Evolutionary conservation across 2,797 vertebrate species (phyloP).

Genomic region (Labroides dimidiatus): DNA sequence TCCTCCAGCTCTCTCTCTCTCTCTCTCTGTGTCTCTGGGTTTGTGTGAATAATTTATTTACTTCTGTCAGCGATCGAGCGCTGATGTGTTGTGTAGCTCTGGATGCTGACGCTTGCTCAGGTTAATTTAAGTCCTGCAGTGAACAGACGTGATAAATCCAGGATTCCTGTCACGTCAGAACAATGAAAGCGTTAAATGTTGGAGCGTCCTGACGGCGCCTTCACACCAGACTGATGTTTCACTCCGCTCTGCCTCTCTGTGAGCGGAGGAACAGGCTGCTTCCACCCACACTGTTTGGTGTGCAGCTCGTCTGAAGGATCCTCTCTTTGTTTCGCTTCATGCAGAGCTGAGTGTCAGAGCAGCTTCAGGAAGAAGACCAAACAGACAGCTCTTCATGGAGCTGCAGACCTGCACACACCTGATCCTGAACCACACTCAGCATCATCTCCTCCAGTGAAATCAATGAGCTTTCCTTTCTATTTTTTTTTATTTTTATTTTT

Average conservation of each 20-base stretch:
- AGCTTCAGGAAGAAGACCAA: no score
- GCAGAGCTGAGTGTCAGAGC: no score
- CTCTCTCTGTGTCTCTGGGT: constrained; percentile 42
- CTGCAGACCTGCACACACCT: no score
- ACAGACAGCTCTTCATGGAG: no score
- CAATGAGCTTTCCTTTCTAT: no score
- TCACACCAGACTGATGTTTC: constrained; percentile 40
- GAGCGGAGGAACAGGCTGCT: constrained; percentile 4
- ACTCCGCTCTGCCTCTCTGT: constrained; percentile 4
- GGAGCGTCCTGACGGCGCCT: constrained; percentile 33
- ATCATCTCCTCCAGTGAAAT: no score
- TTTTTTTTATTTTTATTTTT: no score
- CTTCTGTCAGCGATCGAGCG: constrained; percentile 68
- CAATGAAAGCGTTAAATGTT: constrained; percentile 50
- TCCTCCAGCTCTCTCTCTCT: constrained; percentile 56
- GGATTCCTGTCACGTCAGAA: constrained; percentile 58
- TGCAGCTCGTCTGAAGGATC: constrained; percentile 10
- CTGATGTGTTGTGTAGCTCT: constrained; percentile 49
- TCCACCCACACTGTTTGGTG: background rate
- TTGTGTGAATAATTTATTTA: constrained; percentile 82
- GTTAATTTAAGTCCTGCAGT: constrained; percentile 62
- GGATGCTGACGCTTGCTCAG: constrained; percentile 48
- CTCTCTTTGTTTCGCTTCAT: background rate
- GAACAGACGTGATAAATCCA: constrained; percentile 70
- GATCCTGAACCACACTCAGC: no score